phyloP scores from a whole-genome alignment of 2,113 vertebrate species.

The Perognathus longimembris region DNA sequence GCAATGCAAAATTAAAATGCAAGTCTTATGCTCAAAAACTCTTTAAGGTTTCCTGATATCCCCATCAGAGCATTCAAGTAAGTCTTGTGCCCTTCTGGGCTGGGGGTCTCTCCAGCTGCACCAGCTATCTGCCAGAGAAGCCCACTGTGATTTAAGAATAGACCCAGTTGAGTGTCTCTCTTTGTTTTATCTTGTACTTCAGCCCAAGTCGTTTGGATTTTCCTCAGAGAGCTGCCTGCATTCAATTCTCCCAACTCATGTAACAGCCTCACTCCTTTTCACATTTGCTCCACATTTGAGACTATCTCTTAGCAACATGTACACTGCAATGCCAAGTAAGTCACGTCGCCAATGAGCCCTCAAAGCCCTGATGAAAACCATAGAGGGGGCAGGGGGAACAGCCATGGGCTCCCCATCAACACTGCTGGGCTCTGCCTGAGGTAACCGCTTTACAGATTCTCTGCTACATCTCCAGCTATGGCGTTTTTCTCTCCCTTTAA shows the following conservation, averaged over 20 bases:
- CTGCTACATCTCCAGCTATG: constrained; percentile 39
- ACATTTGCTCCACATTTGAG: not conserved
- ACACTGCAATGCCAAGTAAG: not conserved
- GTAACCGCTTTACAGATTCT: constrained; percentile 62
- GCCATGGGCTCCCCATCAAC: not conserved
- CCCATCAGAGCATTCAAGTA: accelerated
- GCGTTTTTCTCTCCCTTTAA: constrained; percentile 78
- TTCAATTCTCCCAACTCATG: constrained; percentile 1
- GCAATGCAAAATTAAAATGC: not conserved
- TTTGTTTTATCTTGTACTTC: not conserved
- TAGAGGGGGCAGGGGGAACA: constrained; percentile 40
- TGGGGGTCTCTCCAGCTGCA: accelerated
- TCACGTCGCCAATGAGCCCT: constrained; percentile 51
- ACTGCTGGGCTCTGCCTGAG: constrained; percentile 64
- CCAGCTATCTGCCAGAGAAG: not conserved
- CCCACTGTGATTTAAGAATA: not conserved
- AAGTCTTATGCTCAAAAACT: not conserved
- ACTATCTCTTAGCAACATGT: constrained; percentile 1
- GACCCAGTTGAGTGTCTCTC: accelerated
- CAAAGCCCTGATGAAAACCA: constrained; percentile 18
- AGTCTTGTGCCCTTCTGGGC: accelerated
- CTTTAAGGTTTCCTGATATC: not conserved
- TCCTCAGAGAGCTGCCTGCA: not conserved
- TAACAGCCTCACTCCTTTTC: not conserved
- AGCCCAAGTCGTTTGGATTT: not conserved